Percentiles rank a stretch among this genome's conserved stretches.
Conservation (phyloP, 37 sponge, comb jelly and placozoan species). For the Theonella swinhoei region DNA sequence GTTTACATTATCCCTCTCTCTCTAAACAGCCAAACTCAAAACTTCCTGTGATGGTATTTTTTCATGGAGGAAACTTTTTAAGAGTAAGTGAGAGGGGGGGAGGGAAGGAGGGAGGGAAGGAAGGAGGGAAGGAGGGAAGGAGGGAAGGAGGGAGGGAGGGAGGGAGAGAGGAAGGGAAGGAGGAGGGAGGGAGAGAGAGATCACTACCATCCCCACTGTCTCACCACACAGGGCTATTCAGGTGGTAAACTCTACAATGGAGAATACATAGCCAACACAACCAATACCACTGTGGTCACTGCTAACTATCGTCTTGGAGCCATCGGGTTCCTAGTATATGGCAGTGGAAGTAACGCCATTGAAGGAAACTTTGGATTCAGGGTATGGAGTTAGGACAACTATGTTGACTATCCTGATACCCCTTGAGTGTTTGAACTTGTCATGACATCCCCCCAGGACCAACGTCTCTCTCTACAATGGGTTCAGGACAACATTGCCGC, state of each 20-base stretch:
- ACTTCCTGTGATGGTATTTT: constrained; percentile 79
- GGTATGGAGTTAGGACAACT: no score
- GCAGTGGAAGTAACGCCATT: constrained; percentile 24
- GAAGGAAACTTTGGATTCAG: constrained; percentile 76
- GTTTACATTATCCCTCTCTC: neutral
- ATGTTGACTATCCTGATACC: no score
- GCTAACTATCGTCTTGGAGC: constrained; percentile 89
- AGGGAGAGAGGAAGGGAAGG: no score
- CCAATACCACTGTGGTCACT: constrained; percentile 69
- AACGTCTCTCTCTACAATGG: constrained; percentile 80
- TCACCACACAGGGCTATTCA: constrained; percentile 62
- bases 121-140: no score
- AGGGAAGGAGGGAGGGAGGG: no score
- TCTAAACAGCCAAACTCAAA: constrained; percentile 43
- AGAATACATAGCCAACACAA: constrained; percentile 73
- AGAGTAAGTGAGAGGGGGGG: constrained; percentile 23
- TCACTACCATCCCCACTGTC: neutral
- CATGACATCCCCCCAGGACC: constrained; percentile 51
- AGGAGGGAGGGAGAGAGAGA: no score
- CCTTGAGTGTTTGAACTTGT: neutral
- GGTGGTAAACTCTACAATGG: constrained; percentile 72
- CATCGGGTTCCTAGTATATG: constrained; percentile 74
- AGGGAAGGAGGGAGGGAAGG: no score
- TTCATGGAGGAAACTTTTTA: constrained; percentile 80
- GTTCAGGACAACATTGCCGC: constrained; percentile 74